phyloP scores from a whole-genome alignment of 2,113 vertebrate genomes.

The Atractosteus spatula region DNA sequence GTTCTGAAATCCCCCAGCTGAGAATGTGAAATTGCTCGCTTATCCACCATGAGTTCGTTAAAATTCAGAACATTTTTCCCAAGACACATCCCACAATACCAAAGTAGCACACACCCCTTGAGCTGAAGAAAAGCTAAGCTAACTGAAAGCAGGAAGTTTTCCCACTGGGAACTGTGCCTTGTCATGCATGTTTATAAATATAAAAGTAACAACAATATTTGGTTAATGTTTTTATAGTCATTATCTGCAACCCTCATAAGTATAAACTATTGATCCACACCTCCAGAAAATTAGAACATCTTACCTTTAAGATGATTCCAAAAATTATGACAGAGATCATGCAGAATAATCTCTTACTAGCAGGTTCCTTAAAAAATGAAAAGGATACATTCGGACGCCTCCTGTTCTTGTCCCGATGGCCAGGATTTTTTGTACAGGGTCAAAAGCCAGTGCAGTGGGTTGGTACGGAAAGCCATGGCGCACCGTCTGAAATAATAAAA shows the following conservation, averaged over 20 bases:
- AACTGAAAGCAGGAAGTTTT: background rate
- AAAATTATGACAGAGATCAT: no score
- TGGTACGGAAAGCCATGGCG: conserved; percentile 95
- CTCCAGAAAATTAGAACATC: no score
- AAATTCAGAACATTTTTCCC: background rate
- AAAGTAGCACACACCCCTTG: background rate
- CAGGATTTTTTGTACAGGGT: conserved; percentile 96
- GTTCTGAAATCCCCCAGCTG: background rate
- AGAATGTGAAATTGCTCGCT: background rate
- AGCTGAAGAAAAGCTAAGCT: conserved; percentile 16
- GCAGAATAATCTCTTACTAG: no score
- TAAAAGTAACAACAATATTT: no score
- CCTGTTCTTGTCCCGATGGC: conserved; percentile 91
- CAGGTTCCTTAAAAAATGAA: conserved; percentile 9
- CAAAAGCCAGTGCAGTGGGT: conserved; percentile 90
- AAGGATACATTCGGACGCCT: conserved; percentile 98
- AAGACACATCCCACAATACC: background rate
- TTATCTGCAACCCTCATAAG: no score
- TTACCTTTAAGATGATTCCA: no score
- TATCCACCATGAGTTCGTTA: background rate
- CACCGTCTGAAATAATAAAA: conserved; percentile 81
- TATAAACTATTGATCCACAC: no score
- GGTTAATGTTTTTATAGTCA: no score
- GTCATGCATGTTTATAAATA: no score
- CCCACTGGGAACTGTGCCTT: background rate